Conservation (phyloP, 2,797 vertebrate species). For the Protonibea diacanthus region DNA sequence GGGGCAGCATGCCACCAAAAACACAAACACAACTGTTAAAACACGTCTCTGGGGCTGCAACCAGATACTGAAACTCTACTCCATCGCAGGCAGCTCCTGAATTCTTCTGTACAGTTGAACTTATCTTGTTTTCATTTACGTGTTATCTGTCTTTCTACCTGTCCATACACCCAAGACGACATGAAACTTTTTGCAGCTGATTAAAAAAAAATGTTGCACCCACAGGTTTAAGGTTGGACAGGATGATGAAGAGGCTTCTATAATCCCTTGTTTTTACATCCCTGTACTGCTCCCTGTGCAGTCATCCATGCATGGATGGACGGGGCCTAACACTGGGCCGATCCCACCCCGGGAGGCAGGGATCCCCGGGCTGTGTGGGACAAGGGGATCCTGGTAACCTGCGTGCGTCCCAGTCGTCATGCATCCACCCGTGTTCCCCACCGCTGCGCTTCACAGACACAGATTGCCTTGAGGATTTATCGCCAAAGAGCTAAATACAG, state of each 20-base stretch:
- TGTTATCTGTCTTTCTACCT: slow-evolving; percentile 60
- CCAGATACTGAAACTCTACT: slow-evolving; percentile 71
- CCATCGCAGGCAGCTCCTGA: slow-evolving; percentile 61
- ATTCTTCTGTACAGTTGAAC: slow-evolving; percentile 52
- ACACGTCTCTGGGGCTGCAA: slow-evolving; percentile 79
- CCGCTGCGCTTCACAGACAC: slow-evolving; percentile 64
- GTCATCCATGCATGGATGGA: slow-evolving; percentile 80
- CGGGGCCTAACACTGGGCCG: slow-evolving; percentile 44
- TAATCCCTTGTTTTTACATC: slow-evolving; percentile 80
- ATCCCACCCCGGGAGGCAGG: slow-evolving; percentile 63
- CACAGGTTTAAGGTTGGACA: slow-evolving; percentile 62
- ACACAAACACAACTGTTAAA: slow-evolving; percentile 86
- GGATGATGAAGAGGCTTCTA: slow-evolving; percentile 67
- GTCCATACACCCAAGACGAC: slow-evolving; percentile 25
- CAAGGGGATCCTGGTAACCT: slow-evolving; percentile 64
- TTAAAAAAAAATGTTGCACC: slow-evolving; percentile 63
- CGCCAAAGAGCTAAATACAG: slow-evolving; percentile 64
- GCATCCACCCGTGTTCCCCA: slow-evolving; percentile 60
- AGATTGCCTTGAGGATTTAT: slow-evolving; percentile 65
- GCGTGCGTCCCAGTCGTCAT: slow-evolving; percentile 59
- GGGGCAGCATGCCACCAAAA: slow-evolving; percentile 79
- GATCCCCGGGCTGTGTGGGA: slow-evolving; percentile 62
- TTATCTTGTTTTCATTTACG: slow-evolving; percentile 58
- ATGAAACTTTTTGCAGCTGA: slow-evolving; percentile 55
- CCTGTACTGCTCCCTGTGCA: slow-evolving; percentile 67